Evolutionary conservation across 1,140 invertebrate genomes (phyloP).

Genomic region (Caenorhabditis latens): DNA sequence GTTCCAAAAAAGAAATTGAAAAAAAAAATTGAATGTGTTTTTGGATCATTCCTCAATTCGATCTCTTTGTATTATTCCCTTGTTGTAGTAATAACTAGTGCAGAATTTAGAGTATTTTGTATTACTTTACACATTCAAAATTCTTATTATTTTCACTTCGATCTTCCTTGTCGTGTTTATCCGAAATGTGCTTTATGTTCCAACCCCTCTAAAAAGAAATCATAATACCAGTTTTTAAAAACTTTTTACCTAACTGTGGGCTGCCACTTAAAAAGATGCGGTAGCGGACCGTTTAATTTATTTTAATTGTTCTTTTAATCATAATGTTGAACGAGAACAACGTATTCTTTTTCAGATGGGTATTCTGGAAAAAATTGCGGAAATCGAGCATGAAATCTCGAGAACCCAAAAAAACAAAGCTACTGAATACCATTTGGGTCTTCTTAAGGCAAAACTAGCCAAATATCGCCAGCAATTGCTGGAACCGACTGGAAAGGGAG

Average conservation of each 20-base stretch:
- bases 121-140: neutral
- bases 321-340: neutral
- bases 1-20: constrained; percentile 37
- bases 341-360: constrained; percentile 72
- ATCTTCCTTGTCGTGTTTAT: neutral
- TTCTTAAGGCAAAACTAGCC: constrained; percentile 90
- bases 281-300: neutral
- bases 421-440: constrained; percentile 97
- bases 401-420: constrained; percentile 99
- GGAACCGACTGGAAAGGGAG: constrained; percentile 90
- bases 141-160: neutral
- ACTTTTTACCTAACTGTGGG: no score
- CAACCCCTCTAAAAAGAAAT: neutral
- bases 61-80: neutral
- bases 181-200: neutral
- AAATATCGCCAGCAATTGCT: constrained; percentile 95
- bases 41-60: neutral
- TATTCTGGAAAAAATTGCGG: constrained; percentile 77
- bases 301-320: neutral
- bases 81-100: constrained; percentile 3
- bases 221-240: neutral
- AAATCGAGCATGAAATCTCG: constrained; percentile 86
- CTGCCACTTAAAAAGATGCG: neutral
- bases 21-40: no score
- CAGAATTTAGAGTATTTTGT: neutral